Conservation (phyloP, 2,888 invertebrate genomes). For the Timandra comae region DNA sequence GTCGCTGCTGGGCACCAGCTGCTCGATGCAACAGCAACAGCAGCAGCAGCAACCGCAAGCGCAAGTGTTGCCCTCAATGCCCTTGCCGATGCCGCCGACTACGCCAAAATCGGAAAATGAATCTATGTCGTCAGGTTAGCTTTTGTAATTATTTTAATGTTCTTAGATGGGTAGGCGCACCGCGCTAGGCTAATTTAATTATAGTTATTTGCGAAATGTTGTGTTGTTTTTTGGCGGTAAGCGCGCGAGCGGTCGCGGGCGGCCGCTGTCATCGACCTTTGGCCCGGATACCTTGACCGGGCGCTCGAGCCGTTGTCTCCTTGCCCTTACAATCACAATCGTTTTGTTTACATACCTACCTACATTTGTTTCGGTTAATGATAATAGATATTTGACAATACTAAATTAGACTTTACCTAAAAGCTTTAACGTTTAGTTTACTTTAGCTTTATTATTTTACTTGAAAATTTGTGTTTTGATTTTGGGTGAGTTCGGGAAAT, state of each 20-base stretch:
- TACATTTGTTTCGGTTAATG: conserved; percentile 24
- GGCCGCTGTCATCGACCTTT: conserved; percentile 72
- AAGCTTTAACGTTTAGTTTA: no score
- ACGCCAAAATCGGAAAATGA: conserved; percentile 75
- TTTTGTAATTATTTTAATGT: conserved; percentile 4
- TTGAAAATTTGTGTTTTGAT: no score
- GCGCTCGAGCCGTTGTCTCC: conserved; percentile 56
- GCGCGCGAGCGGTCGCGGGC: conserved; percentile 33
- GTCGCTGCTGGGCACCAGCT: conserved; percentile 58
- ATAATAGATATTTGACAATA: no score
- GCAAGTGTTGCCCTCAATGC: conserved; percentile 73
- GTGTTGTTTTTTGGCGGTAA: conserved; percentile 54
- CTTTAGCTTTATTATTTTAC: no score
- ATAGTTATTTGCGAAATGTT: conserved; percentile 10
- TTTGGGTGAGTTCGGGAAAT: no score
- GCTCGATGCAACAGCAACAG: conserved; percentile 70
- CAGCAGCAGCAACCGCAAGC: conserved; percentile 69
- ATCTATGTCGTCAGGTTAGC: conserved; percentile 73
- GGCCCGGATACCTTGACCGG: conserved; percentile 76
- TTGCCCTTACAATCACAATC: conserved; percentile 55
- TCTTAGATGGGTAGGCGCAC: not conserved
- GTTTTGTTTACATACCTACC: conserved; percentile 66
- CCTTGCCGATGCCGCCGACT: conserved; percentile 67
- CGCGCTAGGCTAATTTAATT: no score
- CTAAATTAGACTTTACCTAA: no score